These are phyloP conservation scores for Dione vanillae DNA, from an alignment of 2,888 invertebrate species.

Conservation along the genomic window DNA sequence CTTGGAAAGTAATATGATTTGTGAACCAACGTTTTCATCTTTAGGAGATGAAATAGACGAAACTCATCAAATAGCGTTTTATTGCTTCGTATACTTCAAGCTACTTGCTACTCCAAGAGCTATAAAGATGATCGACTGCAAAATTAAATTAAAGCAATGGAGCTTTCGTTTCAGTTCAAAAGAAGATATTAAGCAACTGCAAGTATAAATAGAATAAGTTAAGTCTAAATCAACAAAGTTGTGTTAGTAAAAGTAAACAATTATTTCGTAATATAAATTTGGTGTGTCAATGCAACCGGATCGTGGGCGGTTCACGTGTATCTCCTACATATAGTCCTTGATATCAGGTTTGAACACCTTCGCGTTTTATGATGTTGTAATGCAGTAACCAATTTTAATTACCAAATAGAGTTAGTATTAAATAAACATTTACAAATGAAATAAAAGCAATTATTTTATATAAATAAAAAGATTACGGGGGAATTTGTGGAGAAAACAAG, in stretches of 20 bases:
- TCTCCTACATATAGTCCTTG: constrained; percentile 32
- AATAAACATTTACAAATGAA: too few species aligned
- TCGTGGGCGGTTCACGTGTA: constrained; percentile 29
- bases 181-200: constrained; percentile 9
- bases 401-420: neutral
- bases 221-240: neutral
- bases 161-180: constrained; percentile 9
- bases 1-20: neutral
- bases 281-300: constrained; percentile 1
- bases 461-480: too few species aligned
- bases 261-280: constrained; percentile 16
- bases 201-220: constrained; percentile 19
- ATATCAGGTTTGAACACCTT: constrained; percentile 30
- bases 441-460: too few species aligned
- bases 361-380: neutral
- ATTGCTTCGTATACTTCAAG: constrained; percentile 24
- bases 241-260: neutral
- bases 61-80: constrained; percentile 22
- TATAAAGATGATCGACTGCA: constrained; percentile 25
- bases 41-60: neutral
- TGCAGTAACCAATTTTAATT: constrained; percentile 3
- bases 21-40: constrained; percentile 16
- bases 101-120: constrained; percentile 5
- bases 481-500: too few species aligned
- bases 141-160: constrained; percentile 15